Evolutionary conservation across 2,113 vertebrate genomes (phyloP).

Genomic region (Hippocampus abdominalis): DNA sequence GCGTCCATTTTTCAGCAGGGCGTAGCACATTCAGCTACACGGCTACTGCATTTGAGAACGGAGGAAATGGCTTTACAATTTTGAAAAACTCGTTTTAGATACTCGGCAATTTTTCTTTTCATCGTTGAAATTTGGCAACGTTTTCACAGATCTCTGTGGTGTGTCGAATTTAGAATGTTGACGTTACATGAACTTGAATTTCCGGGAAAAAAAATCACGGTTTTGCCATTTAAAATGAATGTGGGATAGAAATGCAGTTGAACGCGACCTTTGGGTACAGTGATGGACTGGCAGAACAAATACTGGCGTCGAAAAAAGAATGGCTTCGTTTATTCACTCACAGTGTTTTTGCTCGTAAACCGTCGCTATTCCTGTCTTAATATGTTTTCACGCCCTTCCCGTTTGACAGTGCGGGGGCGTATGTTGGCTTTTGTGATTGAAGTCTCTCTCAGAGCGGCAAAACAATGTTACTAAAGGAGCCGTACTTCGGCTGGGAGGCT

Average conservation of each 20-base stretch:
- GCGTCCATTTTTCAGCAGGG: too few relatives aligned
- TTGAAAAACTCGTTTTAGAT: too few relatives aligned
- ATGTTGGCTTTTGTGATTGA: conserved; percentile 56
- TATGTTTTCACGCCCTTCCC: background rate
- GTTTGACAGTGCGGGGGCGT: conserved; percentile 40
- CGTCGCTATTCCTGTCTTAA: conserved; percentile 43
- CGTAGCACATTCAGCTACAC: too few relatives aligned
- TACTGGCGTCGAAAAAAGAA: conserved; percentile 67
- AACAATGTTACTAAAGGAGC: conserved; percentile 31
- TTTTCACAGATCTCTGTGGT: too few relatives aligned
- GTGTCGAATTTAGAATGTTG: too few relatives aligned
- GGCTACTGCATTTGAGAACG: too few relatives aligned
- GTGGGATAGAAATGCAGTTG: too few relatives aligned
- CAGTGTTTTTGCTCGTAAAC: conserved; percentile 46
- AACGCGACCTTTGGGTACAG: conserved; percentile 27
- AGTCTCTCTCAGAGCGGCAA: conserved; percentile 39
- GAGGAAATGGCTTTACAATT: too few relatives aligned
- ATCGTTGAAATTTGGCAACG: too few relatives aligned
- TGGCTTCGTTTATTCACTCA: conserved; percentile 13
- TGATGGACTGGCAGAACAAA: conserved; percentile 59
- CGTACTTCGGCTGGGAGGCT: conserved; percentile 18
- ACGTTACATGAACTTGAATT: background rate
- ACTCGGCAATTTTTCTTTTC: too few relatives aligned
- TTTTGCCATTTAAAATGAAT: conserved; percentile 48
- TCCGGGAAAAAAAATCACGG: background rate